Base-by-base conservation (phyloP, 2,113 vertebrate genomes). In the Cettia cetti region DNA sequence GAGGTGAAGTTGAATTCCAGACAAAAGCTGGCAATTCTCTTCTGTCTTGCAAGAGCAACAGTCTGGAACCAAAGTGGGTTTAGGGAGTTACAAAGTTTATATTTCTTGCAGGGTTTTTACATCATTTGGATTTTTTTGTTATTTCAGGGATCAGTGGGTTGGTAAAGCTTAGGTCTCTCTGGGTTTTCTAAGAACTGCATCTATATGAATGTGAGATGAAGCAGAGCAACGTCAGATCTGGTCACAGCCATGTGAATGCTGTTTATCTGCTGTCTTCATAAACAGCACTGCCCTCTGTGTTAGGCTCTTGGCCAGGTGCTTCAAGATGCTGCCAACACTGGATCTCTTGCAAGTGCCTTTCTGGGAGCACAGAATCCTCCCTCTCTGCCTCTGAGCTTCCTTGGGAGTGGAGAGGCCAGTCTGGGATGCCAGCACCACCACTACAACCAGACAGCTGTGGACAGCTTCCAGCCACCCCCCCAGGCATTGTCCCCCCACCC, bases 331-430 rank as follows among this genome's bases (percentile, higher is more conserved):
- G 66, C 49, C 6, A 3, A 5, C 2, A 2, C 22, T 24, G 28
- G 26, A 52, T 20, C 15, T 40, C 23, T 60, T 60, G 19, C 27
- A 40, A 16, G 26, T 49, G n/a, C 40, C 24, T 72, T 79, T 77
- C 40, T 57, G 22, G 11, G n/a, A 26, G 22, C 8, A 45, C 39
- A 83, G 33, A 82, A 17, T 13, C 22, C 15, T 72, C 7, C 23
- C 8, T n/a, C 15, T n/a, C 44, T 35, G 40, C 23, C 45, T 63
- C 54, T 33, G 27, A 42, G 27, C 39, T 74, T 52, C 47, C 45
- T 13, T 24, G 28, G 42, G 42, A 60, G 16, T 1, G 0, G 11
- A 69, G 54, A 69, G 35, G 71, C 33, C 1, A 0, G 19, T 12
- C 59, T 52, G 68, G 26, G 27, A 45, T 10, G 21, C 28, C 60